These are phyloP conservation scores for Ceyx cyanopectus DNA, from an alignment of 2,113 vertebrate genomes.

Conservation along the genomic window DNA sequence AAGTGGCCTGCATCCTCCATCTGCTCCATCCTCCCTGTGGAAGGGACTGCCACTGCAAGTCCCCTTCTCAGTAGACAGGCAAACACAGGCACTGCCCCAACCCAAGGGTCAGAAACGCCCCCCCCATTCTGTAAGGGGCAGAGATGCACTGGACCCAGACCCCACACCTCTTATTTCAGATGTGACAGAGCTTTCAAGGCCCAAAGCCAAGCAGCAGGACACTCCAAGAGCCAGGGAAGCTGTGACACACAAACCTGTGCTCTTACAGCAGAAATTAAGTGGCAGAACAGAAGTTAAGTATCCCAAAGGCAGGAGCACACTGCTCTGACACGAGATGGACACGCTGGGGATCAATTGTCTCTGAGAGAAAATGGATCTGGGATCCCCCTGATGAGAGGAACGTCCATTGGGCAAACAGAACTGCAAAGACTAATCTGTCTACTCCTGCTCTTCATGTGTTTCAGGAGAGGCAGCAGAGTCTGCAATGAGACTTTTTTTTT, in stretches of 20 bases:
- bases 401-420: neutral
- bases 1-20: conserved; percentile 47
- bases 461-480: neutral
- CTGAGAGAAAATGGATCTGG: neutral
- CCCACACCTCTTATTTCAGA: accelerated
- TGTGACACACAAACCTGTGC: neutral
- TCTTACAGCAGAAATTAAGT: neutral
- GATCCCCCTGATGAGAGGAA: neutral
- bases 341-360: accelerated
- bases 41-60: neutral
- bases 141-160: neutral
- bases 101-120: neutral
- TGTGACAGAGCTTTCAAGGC: neutral
- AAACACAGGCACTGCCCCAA: neutral
- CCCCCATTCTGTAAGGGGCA: neutral
- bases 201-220: neutral
- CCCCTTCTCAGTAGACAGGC: neutral
- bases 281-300: neutral
- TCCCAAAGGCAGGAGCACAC: neutral
- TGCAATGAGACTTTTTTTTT: neutral
- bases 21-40: neutral
- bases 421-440: neutral
- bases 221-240: neutral
- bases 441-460: neutral
- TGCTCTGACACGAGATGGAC: neutral